Percentiles rank a stretch among this genome's conserved stretches.
phyloP scores from a whole-genome alignment of 2,888 invertebrate species.

The Phortica okadai region DNA sequence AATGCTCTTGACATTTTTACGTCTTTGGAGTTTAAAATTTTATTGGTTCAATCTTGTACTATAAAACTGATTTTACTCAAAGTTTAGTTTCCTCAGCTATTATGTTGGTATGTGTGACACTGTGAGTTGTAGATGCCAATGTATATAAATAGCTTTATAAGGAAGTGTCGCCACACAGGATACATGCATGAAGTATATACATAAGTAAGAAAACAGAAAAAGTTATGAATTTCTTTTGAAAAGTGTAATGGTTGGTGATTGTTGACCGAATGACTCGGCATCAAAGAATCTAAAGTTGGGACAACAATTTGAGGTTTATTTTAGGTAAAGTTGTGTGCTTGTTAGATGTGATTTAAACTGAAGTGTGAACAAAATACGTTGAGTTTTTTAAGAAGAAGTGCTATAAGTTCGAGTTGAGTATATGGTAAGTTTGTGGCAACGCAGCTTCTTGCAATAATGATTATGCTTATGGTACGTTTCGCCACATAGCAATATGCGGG shows the following conservation, averaged over 20 bases:
- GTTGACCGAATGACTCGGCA: background rate
- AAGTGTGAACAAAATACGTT: too few relatives aligned
- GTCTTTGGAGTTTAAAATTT: slow-evolving; percentile 57
- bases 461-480: too few relatives aligned
- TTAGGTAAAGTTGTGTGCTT: background rate
- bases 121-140: background rate
- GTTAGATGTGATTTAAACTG: background rate
- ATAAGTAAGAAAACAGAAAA: background rate
- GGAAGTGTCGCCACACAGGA: background rate
- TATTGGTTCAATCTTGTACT: slow-evolving; percentile 53
- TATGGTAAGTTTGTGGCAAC: too few relatives aligned
- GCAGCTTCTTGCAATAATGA: too few relatives aligned
- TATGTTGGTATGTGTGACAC: slow-evolving; percentile 1
- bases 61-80: background rate
- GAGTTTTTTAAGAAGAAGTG: too few relatives aligned
- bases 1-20: slow-evolving; percentile 67
- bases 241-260: background rate
- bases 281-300: background rate
- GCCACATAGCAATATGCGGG: too few relatives aligned
- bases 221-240: background rate
- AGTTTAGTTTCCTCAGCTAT: background rate
- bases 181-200: background rate
- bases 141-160: background rate
- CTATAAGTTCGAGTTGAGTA: too few relatives aligned
- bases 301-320: background rate